Evolutionary conservation across 2,888 invertebrate species (phyloP).

Genomic region (Metellina segmentata): DNA sequence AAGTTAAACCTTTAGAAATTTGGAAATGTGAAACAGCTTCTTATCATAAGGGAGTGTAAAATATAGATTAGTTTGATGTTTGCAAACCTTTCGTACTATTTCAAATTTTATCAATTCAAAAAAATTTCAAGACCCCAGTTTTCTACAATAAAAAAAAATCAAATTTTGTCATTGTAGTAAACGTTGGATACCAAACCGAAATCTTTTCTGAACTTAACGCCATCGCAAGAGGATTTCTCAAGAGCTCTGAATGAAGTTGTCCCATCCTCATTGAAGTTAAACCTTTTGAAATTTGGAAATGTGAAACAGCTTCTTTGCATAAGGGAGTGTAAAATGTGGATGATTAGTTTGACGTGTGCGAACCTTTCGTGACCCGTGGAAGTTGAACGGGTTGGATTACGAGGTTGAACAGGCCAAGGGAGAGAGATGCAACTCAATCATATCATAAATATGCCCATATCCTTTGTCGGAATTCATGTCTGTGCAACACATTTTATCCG

Average conservation of each 20-base stretch:
- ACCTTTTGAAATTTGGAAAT: not conserved
- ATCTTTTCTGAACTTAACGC: no score
- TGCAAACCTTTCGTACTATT: not conserved
- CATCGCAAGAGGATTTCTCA: not conserved
- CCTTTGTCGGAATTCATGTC: not conserved
- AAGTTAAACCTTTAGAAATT: no score
- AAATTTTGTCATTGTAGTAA: not conserved
- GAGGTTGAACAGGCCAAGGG: conserved; percentile 30
- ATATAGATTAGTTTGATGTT: conserved; percentile 1
- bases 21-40: not conserved
- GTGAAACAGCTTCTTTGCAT: not conserved
- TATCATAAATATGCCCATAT: not conserved
- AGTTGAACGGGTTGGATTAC: conserved; percentile 5
- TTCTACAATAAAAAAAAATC: no score
- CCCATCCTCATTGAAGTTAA: no score
- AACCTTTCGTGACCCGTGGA: conserved; percentile 5
- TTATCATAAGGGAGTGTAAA: conserved; percentile 9
- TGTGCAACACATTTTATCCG: not conserved
- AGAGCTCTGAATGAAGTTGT: not conserved
- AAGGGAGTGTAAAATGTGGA: not conserved
- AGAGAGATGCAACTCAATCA: conserved; percentile 5
- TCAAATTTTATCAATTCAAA: no score
- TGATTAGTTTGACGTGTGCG: conserved; percentile 5
- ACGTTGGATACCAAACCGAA: no score
- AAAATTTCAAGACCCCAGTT: no score